Conservation (phyloP, 2,113 vertebrate genomes). For the Tursiops truncatus region DNA sequence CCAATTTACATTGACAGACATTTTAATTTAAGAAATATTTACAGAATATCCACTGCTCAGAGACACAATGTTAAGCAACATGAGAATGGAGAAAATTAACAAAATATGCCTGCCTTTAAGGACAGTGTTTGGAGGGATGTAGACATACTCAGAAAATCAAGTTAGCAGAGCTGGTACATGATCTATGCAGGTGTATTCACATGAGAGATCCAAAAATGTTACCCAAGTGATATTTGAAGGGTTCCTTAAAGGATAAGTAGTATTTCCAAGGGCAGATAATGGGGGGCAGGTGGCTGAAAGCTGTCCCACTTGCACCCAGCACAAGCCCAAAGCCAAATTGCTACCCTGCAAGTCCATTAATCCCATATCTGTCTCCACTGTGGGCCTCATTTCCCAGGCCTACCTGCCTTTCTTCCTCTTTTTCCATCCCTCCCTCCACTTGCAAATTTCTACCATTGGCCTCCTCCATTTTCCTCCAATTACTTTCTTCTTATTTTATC, state of each 20-base stretch:
- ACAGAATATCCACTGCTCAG: not conserved
- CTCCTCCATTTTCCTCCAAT: not conserved
- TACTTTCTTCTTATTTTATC: not conserved
- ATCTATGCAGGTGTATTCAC: not conserved
- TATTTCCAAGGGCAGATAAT: not conserved
- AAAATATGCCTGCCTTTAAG: not conserved
- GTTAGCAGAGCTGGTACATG: fast-evolving
- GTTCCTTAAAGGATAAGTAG: not conserved
- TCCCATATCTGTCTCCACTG: not conserved
- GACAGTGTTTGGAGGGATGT: not conserved
- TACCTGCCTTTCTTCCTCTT: not conserved
- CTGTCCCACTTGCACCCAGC: fast-evolving
- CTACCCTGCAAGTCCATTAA: not conserved
- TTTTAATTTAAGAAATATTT: constrained; percentile 14
- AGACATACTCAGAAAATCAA: not conserved
- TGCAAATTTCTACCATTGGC: not conserved
- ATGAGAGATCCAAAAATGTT: not conserved
- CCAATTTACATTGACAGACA: not conserved
- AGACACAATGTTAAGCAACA: not conserved
- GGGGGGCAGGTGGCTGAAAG: not conserved
- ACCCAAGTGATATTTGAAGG: not conserved
- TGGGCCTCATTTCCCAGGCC: not conserved
- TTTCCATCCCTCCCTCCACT: not conserved
- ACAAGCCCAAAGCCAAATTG: not conserved
- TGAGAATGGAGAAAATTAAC: not conserved